Evolutionary conservation across 2,113 vertebrate genomes (phyloP).

Genomic region (Chaenogobius annularis): DNA sequence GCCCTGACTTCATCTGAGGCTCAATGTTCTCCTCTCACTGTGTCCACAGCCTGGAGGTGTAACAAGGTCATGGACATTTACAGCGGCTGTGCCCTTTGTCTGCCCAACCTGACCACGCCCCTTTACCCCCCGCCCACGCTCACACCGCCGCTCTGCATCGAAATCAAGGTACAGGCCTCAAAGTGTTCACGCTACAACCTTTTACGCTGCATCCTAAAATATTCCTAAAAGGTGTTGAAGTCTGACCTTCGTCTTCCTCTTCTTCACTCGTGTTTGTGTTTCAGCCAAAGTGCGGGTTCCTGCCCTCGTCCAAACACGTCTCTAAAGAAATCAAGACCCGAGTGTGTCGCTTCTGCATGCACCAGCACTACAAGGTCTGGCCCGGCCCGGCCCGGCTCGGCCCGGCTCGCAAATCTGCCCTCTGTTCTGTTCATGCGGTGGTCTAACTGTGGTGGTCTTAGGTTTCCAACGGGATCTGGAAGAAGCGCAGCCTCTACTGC

Average conservation of each 20-base stretch:
- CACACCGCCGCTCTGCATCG: conserved; percentile 89
- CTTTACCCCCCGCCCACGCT: conserved; percentile 79
- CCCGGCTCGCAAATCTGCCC: no score
- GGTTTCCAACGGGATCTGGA: conserved; percentile 96
- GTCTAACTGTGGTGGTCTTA: conserved; percentile 39
- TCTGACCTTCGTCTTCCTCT: no score
- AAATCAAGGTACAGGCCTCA: conserved; percentile 86
- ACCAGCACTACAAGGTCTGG: conserved; percentile 76
- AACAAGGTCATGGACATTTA: conserved; percentile 95
- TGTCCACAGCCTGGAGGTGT: conserved; percentile 85
- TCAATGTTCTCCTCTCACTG: not conserved
- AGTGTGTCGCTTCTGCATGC: conserved; percentile 97
- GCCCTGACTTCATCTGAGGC: no score
- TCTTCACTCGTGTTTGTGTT: conserved; percentile 26
- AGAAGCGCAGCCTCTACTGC: conserved; percentile 91
- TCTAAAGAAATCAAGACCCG: conserved; percentile 91
- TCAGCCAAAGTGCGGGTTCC: conserved; percentile 97
- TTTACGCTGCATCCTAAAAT: no score
- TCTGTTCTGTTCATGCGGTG: no score
- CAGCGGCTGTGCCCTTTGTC: conserved; percentile 93
- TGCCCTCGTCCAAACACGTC: conserved; percentile 88
- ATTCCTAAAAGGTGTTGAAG: no score
- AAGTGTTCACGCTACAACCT: no score
- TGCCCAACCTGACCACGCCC: conserved; percentile 92
- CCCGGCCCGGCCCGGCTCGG: no score